Evolutionary conservation across 2,797 vertebrate species (phyloP), one percentile per base, ranked within the genome.

Genomic region (Thripadectes ignobilis): DNA sequence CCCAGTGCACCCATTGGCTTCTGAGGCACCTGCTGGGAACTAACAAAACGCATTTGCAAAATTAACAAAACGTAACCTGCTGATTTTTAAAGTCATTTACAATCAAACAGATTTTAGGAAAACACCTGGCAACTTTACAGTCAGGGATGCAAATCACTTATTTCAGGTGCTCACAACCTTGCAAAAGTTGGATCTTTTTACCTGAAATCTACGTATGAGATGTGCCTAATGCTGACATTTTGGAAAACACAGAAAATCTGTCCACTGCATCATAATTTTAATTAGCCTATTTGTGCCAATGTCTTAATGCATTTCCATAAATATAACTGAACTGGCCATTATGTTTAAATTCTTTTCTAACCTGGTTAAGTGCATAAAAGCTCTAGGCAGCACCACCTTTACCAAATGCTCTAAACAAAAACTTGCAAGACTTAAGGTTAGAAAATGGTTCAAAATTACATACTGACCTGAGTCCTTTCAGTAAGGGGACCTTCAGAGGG

Each of bases 11-110:
- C 95, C 98, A 49, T 85, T 96, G 93, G 98, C 98, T 97, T 98
- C 98, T 8, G 80, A 88, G 84, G 93, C 71, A 61, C 96, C 98
- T 97, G 97, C 98, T 97, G 98, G 86, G 96, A 98, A 98, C 99
- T 99, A 98, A 97, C 90, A 97, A 63, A 71, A 93, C 30, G 88
- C 22, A 85, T 92, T 88, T 67, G 71, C 43, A 96, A 83, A 93
- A 94, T 96, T 43, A 96, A 92, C 38, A 2, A 87, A 62, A 86
- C 6, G 24, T 10, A 92, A 79, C 29, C 43, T 4, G 51, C n/a
- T 36, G 69, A 38, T 68, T 73, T 76, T 54, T 83, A 30, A 39
- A 39, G 58, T 74, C 74, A 57, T 15, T 51, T 29, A 58, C 32
- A 55, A 36, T 49, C 63, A 83, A 78, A 66, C 58, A 36, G 32